Base-by-base conservation (phyloP, 1,140 invertebrate genomes). In the Penaeus chinensis region DNA sequence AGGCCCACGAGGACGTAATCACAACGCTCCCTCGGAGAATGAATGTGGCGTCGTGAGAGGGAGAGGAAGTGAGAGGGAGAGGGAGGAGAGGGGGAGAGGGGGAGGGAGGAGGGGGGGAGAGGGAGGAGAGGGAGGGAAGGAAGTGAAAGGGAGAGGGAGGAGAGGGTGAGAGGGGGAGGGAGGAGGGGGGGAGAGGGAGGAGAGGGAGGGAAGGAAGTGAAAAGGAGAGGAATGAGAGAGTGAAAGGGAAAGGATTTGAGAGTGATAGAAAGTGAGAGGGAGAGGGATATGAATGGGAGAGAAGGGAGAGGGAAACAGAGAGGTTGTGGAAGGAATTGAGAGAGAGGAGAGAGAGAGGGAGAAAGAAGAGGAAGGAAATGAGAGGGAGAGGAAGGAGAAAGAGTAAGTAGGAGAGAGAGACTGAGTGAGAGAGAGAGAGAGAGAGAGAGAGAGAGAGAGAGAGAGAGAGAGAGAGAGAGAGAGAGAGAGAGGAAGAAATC, bases 71-170 rank as follows among this genome's bases (percentile, higher is more conserved):
- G 8, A 13, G 47, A 10, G 54, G 10, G 54, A 16, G 54, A 54
- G 54, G 16, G 11, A 16, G 7, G 16, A 77, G 74, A 42, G 32
- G 37, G 74, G n/a, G 37, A 42, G 74, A 77, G 32, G 54, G 32
- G n/a, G 22, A n/a, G 74, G 54, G 74, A 42, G 74, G 32, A n/a
- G 32, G n/a, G 22, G n/a, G 74, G 54, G 74, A 42, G 74, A 77
- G 32, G 32, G 11, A 27, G 19, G 32, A 47, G 74, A n/a, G 37
- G 22, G n/a, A 54, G 37, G 37, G 37, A 32, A 37, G 74, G 47
- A 77, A 24, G 37, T 37, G 74, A 54, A 19, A 37, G 54, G 42
- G 71, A 76, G 27, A 76, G 71, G 20, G 8, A 76, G 71, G 71
- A 32, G 71, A 76, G 32, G 24, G 71, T 5, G 27, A 76, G 71